phyloP scores from a whole-genome alignment of 2,888 invertebrate genomes.

The Drosophila dives region DNA sequence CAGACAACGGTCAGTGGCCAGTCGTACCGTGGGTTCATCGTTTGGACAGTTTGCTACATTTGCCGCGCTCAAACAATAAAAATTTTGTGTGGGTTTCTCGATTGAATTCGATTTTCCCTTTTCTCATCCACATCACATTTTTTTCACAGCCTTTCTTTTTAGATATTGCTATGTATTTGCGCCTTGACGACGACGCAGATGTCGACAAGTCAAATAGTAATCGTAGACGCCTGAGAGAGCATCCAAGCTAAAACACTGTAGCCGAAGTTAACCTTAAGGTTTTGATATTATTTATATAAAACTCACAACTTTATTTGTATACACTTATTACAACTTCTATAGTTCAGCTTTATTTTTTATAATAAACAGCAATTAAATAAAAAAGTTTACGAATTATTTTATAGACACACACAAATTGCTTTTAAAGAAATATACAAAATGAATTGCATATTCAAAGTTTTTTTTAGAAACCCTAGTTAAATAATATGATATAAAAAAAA shows the following conservation, averaged over 20 bases:
- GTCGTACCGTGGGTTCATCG: slow-evolving; percentile 39
- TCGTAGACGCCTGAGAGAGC: slow-evolving; percentile 61
- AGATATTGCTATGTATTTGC: slow-evolving; percentile 43
- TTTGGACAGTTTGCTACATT: slow-evolving; percentile 75
- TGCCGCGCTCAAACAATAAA: slow-evolving; percentile 71
- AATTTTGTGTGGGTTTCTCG: slow-evolving; percentile 64
- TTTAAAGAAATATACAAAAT: no score
- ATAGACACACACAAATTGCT: fast-evolving
- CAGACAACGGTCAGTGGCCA: slow-evolving; percentile 27
- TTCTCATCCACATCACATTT: slow-evolving; percentile 6
- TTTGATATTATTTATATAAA: neutral
- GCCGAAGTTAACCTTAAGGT: neutral
- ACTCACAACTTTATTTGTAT: neutral
- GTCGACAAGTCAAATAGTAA: slow-evolving; percentile 67
- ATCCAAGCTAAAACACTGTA: neutral
- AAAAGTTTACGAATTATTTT: neutral
- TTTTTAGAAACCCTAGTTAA: no score
- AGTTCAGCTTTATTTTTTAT: neutral
- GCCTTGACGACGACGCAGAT: slow-evolving; percentile 52
- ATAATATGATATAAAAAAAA: no score
- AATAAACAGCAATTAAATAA: neutral
- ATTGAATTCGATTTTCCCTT: slow-evolving; percentile 57
- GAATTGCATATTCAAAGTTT: no score
- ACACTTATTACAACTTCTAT: neutral
- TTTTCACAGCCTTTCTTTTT: slow-evolving; percentile 60